Base-by-base conservation (phyloP, 1,140 invertebrate genomes). In the Cydia strobilella region DNA sequence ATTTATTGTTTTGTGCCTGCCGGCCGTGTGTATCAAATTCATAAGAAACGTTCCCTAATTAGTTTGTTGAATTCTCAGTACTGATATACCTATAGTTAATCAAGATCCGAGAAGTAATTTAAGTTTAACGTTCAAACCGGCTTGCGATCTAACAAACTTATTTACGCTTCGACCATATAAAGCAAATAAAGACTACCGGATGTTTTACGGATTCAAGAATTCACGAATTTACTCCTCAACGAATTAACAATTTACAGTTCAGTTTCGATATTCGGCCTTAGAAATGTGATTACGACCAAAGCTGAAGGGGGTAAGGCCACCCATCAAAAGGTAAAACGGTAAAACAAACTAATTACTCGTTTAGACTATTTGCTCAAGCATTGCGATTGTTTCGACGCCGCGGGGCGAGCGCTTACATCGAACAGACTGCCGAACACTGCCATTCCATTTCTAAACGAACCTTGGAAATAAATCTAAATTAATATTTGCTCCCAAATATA, bases 311-410 rank as follows among this genome's bases (percentile, higher is more conserved):
- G 65, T 35, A 39, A 69, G 35, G 31, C 31, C 65, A 15, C 77
- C 72, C 75, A 82, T 39, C 75, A 45, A 78, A 82, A 75, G 75
- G 80, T 80, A 81, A 84, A 89, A 82, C 86, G 75, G 80, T 80
- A 81, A 84, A 89, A 82, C 86, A 89, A 89, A 90, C 87, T 89
- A 91, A 90, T 91, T 89, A 91, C 79, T 75, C 86, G 86, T 86
- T 89, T 86, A 89, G 83, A 89, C 79, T 89, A 89, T 90, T 91
- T 90, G 80, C 81, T 81, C 81, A 85, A 79, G 74, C 80, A 77
- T 79, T 78, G 79, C 83, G 85, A 87, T 88, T 91, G 87, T 86
- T 86, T 85, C 85, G 82, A 83, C 84, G 82, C 82, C 80, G 42
- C 72, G 42, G 42, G 72, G 72, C 23, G 42, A 45, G 23, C 72